These are phyloP conservation scores for Epizoanthus stellaris DNA, from an alignment of 92 coral and sea anemone species.

Conservation along the genomic window DNA sequence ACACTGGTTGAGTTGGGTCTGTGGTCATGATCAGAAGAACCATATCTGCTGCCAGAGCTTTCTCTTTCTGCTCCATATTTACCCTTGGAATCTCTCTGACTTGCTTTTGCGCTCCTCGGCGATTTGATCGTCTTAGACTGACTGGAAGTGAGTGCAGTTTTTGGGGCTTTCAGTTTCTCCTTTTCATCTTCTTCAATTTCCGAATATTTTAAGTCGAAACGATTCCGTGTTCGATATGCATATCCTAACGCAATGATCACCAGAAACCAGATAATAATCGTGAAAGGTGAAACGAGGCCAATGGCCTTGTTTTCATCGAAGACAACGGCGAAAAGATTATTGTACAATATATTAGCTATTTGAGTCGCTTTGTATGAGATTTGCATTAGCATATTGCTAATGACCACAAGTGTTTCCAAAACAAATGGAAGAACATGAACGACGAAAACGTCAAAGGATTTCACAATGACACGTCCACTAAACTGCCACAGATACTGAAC, in stretches of 20 bases:
- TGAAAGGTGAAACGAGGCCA: constrained; percentile 14
- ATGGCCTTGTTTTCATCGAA: constrained; percentile 21
- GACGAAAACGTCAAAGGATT: not conserved
- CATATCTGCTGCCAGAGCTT: constrained; percentile 9
- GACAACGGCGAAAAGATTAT: constrained; percentile 5
- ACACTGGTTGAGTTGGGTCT: not conserved
- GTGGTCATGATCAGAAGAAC: not conserved
- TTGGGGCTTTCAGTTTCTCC: not conserved
- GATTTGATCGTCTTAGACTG: not conserved
- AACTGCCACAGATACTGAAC: constrained; percentile 3
- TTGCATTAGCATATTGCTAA: not conserved
- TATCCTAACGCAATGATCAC: constrained; percentile 4
- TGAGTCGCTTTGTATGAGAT: constrained; percentile 21
- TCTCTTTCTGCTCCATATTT: not conserved
- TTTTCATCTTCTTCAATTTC: constrained; percentile 21
- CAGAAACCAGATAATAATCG: constrained; percentile 33
- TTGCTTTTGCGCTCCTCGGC: not conserved
- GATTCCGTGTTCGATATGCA: constrained; percentile 41
- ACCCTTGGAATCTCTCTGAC: not conserved
- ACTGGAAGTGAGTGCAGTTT: not conserved
- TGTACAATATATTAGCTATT: not conserved
- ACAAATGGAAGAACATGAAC: constrained; percentile 14
- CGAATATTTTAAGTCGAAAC: constrained; percentile 7
- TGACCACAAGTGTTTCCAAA: not conserved
- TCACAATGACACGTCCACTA: not conserved